Conservation (phyloP, 2,113 vertebrate species). For the Hippocampus zosterae region DNA sequence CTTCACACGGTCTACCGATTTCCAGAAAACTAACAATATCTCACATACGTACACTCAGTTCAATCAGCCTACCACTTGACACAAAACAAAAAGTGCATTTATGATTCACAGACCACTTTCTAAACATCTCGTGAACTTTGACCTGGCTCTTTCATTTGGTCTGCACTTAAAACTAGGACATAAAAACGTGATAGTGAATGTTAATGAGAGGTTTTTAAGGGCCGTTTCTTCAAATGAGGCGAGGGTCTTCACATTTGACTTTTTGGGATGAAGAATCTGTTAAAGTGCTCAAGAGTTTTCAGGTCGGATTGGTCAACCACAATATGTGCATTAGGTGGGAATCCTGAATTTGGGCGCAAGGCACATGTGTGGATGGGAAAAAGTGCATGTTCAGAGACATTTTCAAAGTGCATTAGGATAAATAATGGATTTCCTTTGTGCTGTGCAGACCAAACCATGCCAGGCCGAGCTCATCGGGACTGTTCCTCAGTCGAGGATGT, state of each 20-base stretch:
- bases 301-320: constrained; percentile 29
- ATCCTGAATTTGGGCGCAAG: constrained; percentile 58
- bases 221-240: not conserved
- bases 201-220: not conserved
- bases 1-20: constrained; percentile 2
- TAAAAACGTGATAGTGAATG: not conserved
- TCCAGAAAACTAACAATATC: not conserved
- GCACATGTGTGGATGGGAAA: constrained; percentile 55
- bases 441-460: constrained; percentile 68
- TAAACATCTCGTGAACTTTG: constrained; percentile 26
- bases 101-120: constrained; percentile 33
- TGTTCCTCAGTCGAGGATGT: constrained; percentile 79
- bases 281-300: constrained; percentile 53
- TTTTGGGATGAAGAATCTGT: constrained; percentile 20
- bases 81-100: constrained; percentile 62
- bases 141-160: constrained; percentile 60
- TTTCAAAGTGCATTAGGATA: constrained; percentile 38
- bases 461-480: constrained; percentile 16
- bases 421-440: constrained; percentile 10
- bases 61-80: constrained; percentile 16
- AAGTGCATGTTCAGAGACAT: constrained; percentile 48
- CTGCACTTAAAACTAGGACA: constrained; percentile 43
- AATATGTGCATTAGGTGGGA: constrained; percentile 45
- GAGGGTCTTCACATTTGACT: constrained; percentile 6
- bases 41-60: not conserved